phyloP scores from a whole-genome alignment of 1,140 invertebrate species.

The Geopemphigus sp. region DNA sequence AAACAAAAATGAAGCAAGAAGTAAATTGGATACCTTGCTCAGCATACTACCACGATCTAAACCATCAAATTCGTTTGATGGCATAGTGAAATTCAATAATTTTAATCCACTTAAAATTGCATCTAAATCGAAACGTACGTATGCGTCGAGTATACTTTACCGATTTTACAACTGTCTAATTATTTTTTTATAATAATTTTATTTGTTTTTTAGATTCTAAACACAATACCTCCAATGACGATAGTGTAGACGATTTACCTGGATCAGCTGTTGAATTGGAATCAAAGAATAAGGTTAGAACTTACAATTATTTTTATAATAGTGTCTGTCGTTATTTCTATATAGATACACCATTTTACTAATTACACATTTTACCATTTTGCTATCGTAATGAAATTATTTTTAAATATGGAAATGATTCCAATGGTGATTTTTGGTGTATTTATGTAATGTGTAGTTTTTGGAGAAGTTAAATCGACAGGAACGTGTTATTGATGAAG shows the following conservation, averaged over 20 bases:
- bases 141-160: neutral
- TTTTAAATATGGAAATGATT: too few species aligned
- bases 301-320: neutral
- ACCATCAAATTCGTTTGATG: slow-evolving; percentile 4
- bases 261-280: slow-evolving; percentile 92
- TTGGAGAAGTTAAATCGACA: slow-evolving; percentile 94
- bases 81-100: slow-evolving; percentile 6
- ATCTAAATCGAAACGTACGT: slow-evolving; percentile 29
- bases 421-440: neutral
- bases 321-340: neutral
- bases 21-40: slow-evolving; percentile 63
- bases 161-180: neutral
- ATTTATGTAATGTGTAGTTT: slow-evolving; percentile 67
- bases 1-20: slow-evolving; percentile 53
- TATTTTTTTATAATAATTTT: neutral
- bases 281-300: slow-evolving; percentile 87
- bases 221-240: slow-evolving; percentile 21
- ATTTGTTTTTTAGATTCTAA: slow-evolving; percentile 37
- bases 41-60: slow-evolving; percentile 53
- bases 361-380: too few species aligned
- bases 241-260: slow-evolving; percentile 82
- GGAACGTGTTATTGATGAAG: slow-evolving; percentile 96
- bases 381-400: too few species aligned
- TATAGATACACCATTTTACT: neutral
- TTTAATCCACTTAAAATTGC: slow-evolving; percentile 14